Evolutionary conservation across 2,888 invertebrate genomes (phyloP), one percentile per base, ranked within the genome.

Genomic region (Diabrotica balteata): DNA sequence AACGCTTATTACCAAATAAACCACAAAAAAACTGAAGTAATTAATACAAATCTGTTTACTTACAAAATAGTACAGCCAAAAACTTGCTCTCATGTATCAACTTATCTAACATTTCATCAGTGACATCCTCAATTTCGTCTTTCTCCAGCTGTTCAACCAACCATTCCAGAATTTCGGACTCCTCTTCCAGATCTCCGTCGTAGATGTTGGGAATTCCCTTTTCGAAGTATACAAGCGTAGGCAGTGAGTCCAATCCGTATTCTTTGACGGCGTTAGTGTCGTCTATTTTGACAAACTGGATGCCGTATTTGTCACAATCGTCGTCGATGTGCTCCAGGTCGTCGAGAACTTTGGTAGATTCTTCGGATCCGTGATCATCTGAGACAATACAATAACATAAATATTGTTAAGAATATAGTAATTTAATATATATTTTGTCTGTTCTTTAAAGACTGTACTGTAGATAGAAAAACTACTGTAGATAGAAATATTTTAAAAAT

Each of bases 111-210:
- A 96, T 96, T 85, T 96, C 95, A 84, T 96, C 95, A 59, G 95
- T 96, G 54, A 96, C 93, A 84, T 96, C 96, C 86, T 96, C 96
- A 77, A 96, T 96, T 86, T 96, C 96, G 83, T 96, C 96, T 78
- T 92, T 93, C 82, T 95, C 95, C 75, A 95, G 86, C 84, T 96
- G 96, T 72, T 91, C 90, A 69, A 95, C 88, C 47, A 96, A 86
- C 96, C 96, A 96, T 80, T 93, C 93, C 63, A 96, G 85, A 75
- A 95, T 93, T 82, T 94, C 92, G 79, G 95, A 94, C 85, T 95
- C 95, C 82, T 94, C 92, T 83, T 93, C 93, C 76, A 95, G 87
- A 83, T 95, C 94, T 76, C 93, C 96, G 81, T 95, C 95, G 84
- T 95, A 96, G 76, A 96, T 89, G 84, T 94, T 95, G 68, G 96